Conservation (phyloP, 2,797 vertebrate species). For the Rhadinocentrus ornatus region DNA sequence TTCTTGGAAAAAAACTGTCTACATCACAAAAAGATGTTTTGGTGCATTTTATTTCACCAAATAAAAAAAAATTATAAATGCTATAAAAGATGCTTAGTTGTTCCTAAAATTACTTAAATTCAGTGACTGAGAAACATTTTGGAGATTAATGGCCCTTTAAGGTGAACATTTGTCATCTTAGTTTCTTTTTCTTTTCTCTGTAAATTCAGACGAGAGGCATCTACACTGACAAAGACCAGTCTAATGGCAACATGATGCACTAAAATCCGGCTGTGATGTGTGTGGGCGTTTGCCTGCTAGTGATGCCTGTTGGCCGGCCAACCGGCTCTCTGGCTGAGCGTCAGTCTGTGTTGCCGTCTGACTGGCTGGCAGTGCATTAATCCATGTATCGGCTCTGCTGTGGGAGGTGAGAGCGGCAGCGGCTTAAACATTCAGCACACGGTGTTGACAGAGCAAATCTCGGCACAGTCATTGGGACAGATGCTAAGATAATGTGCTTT, state of each 20-base stretch:
- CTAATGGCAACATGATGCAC: conserved; percentile 20
- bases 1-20: too few relatives aligned
- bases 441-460: conserved; percentile 62
- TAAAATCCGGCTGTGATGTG: conserved; percentile 14
- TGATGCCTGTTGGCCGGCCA: conserved; percentile 13
- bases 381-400: conserved; percentile 59
- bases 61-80: too few relatives aligned
- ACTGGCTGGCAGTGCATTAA: conserved; percentile 46
- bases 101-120: background rate
- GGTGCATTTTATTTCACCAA: too few relatives aligned
- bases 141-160: background rate
- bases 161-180: background rate
- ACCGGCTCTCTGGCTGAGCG: conserved; percentile 16
- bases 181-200: background rate
- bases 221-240: conserved; percentile 11
- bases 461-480: conserved; percentile 65
- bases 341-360: conserved; percentile 34
- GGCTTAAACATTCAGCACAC: conserved; percentile 55
- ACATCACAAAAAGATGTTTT: too few relatives aligned
- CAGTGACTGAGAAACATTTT: background rate
- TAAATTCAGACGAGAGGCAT: conserved; percentile 14
- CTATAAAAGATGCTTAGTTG: too few relatives aligned
- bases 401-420: conserved; percentile 67
- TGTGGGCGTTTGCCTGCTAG: conserved; percentile 37
- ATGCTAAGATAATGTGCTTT: conserved; percentile 72